Evolutionary conservation across 1,140 invertebrate genomes (phyloP), one percentile per base, ranked within the genome.

Genomic region (Diorhabda sublineata): DNA sequence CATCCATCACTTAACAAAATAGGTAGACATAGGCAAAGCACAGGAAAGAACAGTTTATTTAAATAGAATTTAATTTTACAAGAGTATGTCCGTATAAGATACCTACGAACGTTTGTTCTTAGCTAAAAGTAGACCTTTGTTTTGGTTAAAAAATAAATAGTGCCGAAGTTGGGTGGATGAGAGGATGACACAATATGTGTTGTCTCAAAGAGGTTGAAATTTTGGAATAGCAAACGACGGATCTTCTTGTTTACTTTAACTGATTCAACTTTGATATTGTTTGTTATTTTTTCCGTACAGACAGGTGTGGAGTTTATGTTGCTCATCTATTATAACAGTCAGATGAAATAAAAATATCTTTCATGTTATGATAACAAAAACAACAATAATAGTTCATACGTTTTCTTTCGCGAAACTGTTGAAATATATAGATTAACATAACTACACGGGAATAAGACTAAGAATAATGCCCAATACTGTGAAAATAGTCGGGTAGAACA

Each of bases 61-160:
- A 47, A 59, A 59, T 67, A 67, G 65, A 58, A 43, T 45, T 26
- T 44, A 52, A 60, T 67, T 67, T 60, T 60, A 60, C 57, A 45
- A 47, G 65, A 67, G 47, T 65, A 65, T 58, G 8, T 65, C 56
- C n/a, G 64, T 56, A 60, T 58, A 60, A 58, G 45, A 52, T 56
- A 58, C 58, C 65, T 41, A 65, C 57, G 42, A 67, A 56, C 65
- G 60, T 67, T 67, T 67, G 65, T 67, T 67, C 65, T 67, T 67
- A 45, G 65, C 65, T 67, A 67, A 67, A 67, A 67, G 65, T 67
- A 67, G 65, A 56, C 41, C 58, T 67, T 67, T 67, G 65, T 67
- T 67, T 67, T 67, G 65, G 57, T 67, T 60, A 60, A 60, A 67
- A 67, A 67, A 67, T 67, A 67, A 67, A 67, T 67, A 67, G 45